Base-by-base conservation (phyloP, 2,888 invertebrate genomes). In the Abscondita cerata region DNA sequence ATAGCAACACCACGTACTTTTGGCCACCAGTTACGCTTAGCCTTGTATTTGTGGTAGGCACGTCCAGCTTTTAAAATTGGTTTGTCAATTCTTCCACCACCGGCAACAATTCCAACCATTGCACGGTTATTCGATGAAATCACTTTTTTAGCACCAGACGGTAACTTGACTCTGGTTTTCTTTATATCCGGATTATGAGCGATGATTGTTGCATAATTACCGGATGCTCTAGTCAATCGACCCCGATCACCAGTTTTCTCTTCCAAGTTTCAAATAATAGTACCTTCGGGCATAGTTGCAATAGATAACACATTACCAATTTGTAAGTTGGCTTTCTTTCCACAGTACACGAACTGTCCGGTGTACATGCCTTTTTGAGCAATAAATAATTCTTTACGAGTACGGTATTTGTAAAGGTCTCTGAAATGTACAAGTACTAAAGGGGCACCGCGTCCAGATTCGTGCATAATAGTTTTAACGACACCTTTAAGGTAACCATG, bases 1-100 rank as follows among this genome's bases (percentile, higher is more conserved):
- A 99, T 99, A 83, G 97, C 96, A 82, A 99, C 99, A 96, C 99
- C 99, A 87, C 99, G 92, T 73, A 93, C 93, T 82, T 93, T 96
- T 73, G 99, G 98, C 99, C 99, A 99, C 92, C 98, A 96, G 88
- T 99, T 99, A 81, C 99, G 92, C 89, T 99, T 99, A 64, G 95
- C 98, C 89, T 98, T 98, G 86, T 98, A 99, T 83, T 99, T 99
- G 85, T 97, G 96, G 83, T 98, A 99, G 1, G 99, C 98, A 81
- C 98, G 92, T 76, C 99, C 99, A 73, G 99, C 99, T 85, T 99
- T 99, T 80, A 99, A 83, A 78, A 98, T 95, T 25, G 99, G 99
- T 82, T 99, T 99, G 86, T 99, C 99, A 77, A 99, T 98, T 88
- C 99, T 93, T 75, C 99, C 99, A 83, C 99, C 99, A 70, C 99